Percentiles rank a stretch among this genome's conserved stretches.
Evolutionary conservation across 2,888 invertebrate species (phyloP).

Genomic region (Cephus sareptanus): DNA sequence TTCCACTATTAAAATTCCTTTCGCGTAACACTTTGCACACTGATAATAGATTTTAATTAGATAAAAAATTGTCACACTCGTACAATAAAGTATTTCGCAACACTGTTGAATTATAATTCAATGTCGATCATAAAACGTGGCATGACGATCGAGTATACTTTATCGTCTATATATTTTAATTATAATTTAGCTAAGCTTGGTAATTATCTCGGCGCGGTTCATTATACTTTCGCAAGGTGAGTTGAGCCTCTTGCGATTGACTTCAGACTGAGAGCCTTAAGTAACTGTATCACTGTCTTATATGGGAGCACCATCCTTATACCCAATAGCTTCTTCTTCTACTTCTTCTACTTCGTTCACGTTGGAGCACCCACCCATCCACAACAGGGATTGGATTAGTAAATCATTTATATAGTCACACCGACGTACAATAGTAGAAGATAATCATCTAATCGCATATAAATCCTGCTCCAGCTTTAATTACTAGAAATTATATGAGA

Average conservation of each 20-base stretch:
- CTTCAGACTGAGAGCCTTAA: slow-evolving; percentile 48
- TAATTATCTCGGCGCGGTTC: slow-evolving; percentile 17
- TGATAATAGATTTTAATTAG: not conserved
- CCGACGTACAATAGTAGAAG: not conserved
- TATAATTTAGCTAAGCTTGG: not conserved
- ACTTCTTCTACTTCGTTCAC: not conserved
- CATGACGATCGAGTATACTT: not conserved
- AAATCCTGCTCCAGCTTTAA: not conserved
- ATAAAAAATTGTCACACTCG: not conserved
- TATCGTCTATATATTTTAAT: not conserved
- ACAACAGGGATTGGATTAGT: not conserved
- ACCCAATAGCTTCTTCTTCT: slow-evolving; percentile 16
- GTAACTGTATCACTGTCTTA: slow-evolving; percentile 58
- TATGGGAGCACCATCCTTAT: slow-evolving; percentile 37
- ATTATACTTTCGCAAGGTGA: slow-evolving; percentile 37
- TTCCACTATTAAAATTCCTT: not conserved
- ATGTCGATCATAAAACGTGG: not conserved
- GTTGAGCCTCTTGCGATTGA: slow-evolving; percentile 43
- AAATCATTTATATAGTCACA: not conserved
- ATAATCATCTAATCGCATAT: not conserved
- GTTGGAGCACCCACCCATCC: not conserved
- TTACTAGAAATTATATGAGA: not conserved
- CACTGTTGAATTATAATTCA: not conserved
- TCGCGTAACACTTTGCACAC: not conserved
- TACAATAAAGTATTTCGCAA: not conserved